A percentile compares a stretch with the other conserved stretches of the same genome.
Conservation (phyloP, 1,140 invertebrate species). For the Zaprionus taronus region DNA sequence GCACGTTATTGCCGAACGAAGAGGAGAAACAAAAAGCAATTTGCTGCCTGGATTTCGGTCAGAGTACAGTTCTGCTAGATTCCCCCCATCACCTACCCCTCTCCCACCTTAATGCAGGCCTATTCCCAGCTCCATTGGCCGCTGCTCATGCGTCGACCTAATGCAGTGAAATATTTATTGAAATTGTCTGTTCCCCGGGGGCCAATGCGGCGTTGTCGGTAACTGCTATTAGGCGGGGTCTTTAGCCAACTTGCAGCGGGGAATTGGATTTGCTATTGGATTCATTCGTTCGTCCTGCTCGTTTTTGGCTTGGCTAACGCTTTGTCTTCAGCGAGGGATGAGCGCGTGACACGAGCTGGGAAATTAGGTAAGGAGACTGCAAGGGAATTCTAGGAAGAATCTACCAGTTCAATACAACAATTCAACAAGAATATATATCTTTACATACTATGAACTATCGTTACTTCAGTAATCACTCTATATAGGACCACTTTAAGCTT, state of each 20-base stretch:
- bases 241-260: constrained; percentile 54
- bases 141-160: constrained; percentile 50
- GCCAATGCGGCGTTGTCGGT: constrained; percentile 66
- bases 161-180: constrained; percentile 84
- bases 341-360: not conserved
- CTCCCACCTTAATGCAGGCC: not conserved
- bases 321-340: not conserved
- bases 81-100: not conserved
- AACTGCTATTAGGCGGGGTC: constrained; percentile 71
- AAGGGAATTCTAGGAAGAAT: not conserved
- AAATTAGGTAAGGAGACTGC: not conserved
- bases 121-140: not conserved
- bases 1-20: constrained; percentile 68
- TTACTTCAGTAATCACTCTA: too few relatives aligned
- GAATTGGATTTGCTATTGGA: constrained; percentile 51
- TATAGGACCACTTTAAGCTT: too few relatives aligned
- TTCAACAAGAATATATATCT: not conserved
- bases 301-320: constrained; percentile 18
- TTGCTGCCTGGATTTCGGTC: constrained; percentile 64
- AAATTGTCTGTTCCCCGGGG: constrained; percentile 79
- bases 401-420: not conserved
- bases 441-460: not conserved
- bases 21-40: constrained; percentile 69
- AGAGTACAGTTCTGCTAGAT: constrained; percentile 9
- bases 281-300: constrained; percentile 2